Evolutionary conservation across 1,140 invertebrate genomes (phyloP).

Genomic region (Homarus americanus): DNA sequence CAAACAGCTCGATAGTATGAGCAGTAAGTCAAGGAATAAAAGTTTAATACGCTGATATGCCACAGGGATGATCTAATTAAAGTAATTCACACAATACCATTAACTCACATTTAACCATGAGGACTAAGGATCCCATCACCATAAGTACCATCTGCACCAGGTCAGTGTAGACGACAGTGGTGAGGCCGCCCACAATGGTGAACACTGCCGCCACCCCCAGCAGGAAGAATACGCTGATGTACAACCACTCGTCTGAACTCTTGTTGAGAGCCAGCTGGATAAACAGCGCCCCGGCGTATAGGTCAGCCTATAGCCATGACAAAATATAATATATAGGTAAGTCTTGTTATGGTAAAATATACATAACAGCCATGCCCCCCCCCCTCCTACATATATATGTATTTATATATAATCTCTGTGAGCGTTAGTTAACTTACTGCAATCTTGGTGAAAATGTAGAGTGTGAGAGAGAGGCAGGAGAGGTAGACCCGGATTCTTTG

Average conservation of each 20-base stretch:
- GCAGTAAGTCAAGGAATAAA: background rate
- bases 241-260: slow-evolving; percentile 76
- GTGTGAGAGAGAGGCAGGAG: slow-evolving; percentile 80
- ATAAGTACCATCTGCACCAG: slow-evolving; percentile 82
- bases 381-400: background rate
- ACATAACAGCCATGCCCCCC: too few relatives aligned
- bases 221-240: slow-evolving; percentile 79
- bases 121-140: slow-evolving; percentile 81
- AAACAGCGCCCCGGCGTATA: slow-evolving; percentile 82
- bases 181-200: slow-evolving; percentile 80
- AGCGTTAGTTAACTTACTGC: slow-evolving; percentile 78
- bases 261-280: slow-evolving; percentile 76
- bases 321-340: background rate
- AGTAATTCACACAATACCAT: too few relatives aligned
- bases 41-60: background rate
- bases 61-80: too few relatives aligned
- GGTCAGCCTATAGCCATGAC: slow-evolving; percentile 78
- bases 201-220: slow-evolving; percentile 80
- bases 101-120: slow-evolving; percentile 78
- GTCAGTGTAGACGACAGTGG: slow-evolving; percentile 83
- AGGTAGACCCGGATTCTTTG: slow-evolving; percentile 80
- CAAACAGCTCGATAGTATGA: background rate
- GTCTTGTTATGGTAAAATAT: background rate
- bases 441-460: slow-evolving; percentile 83
- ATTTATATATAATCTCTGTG: background rate